phyloP scores from a whole-genome alignment of 2,113 vertebrate species.

The Bagarius yarrelli region DNA sequence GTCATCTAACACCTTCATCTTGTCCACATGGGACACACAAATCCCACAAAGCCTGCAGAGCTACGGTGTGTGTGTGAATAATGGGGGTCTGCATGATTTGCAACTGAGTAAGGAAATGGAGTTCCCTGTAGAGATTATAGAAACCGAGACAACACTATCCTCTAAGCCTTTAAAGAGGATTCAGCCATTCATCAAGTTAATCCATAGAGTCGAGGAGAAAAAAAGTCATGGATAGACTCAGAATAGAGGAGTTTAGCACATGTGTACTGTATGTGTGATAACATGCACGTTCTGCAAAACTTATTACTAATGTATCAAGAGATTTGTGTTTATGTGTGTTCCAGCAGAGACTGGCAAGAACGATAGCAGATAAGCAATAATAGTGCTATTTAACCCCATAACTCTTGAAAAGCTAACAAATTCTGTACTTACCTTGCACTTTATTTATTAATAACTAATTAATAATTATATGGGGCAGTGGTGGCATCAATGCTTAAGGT shows the following conservation, averaged over 20 bases:
- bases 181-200: slow-evolving; percentile 34
- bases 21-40: slow-evolving; percentile 13
- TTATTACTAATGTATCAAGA: neutral
- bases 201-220: slow-evolving; percentile 9
- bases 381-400: neutral
- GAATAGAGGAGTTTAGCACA: neutral
- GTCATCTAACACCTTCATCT: neutral
- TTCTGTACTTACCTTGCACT: too few relatives aligned
- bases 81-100: slow-evolving; percentile 25
- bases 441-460: too few relatives aligned
- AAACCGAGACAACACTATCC: neutral
- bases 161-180: slow-evolving; percentile 11
- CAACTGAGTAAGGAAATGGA: slow-evolving; percentile 14
- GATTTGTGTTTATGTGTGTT: neutral
- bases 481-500: too few relatives aligned
- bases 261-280: neutral
- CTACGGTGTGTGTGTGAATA: neutral
- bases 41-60: neutral
- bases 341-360: neutral
- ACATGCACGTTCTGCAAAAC: neutral
- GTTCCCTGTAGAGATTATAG: slow-evolving; percentile 1
- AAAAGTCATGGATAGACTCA: neutral
- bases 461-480: too few relatives aligned
- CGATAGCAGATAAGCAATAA: neutral
- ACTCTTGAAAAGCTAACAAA: neutral